Base-by-base conservation (phyloP, 2,888 invertebrate genomes). In the Drosophila paramelanica region DNA sequence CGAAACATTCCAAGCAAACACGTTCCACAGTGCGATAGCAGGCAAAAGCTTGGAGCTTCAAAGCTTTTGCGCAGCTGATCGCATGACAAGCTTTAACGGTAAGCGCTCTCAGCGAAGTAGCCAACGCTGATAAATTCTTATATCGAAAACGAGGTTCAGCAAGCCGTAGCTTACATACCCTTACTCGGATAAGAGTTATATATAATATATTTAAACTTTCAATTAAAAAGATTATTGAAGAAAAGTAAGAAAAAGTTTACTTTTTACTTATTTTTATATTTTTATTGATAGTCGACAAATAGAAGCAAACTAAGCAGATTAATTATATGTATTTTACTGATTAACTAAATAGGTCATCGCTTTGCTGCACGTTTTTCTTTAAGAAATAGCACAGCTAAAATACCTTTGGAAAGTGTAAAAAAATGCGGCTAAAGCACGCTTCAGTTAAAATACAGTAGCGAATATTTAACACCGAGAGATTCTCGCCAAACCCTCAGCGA, bases 61-160 rank as follows among this genome's bases (percentile, higher is more conserved):
- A 58, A 76, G 77, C 71, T 73, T 56, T 58, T 36, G 11, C 20
- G 7, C 77, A 62, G 61, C 73, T 67, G 74, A 62, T 77, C 56
- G 60, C 45, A 23, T 47, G 47, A n/a, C 53, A 39, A 75, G 77
- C 74, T 74, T 74, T 72, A 72, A 58, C 43, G 51, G 45, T 39
- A 39, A 33, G 5, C 31, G 53, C 61, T 61, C 33, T 56, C 43
- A 36, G 33, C 20, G 17, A 39, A 55, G 38, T 52, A n/a, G 14
- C 23, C 25, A 56, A 36, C 38, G 36, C 11, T 33, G 31, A 36
- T 20, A n/a, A 17, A 39, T n/a, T n/a, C 27, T 11, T 11, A 41
- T 27, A 23, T 39, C 2, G 1, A 11, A 46, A 17, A 25, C 11
- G 8, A 17, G 11, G 14, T n/a, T 20, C 1, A 7, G 17, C n/a